A percentile compares a stretch with the other conserved stretches of the same genome.
These are phyloP conservation scores for Mandrillus leucophaeus DNA, from an alignment of 2,113 vertebrate species.

Conservation along the genomic window DNA sequence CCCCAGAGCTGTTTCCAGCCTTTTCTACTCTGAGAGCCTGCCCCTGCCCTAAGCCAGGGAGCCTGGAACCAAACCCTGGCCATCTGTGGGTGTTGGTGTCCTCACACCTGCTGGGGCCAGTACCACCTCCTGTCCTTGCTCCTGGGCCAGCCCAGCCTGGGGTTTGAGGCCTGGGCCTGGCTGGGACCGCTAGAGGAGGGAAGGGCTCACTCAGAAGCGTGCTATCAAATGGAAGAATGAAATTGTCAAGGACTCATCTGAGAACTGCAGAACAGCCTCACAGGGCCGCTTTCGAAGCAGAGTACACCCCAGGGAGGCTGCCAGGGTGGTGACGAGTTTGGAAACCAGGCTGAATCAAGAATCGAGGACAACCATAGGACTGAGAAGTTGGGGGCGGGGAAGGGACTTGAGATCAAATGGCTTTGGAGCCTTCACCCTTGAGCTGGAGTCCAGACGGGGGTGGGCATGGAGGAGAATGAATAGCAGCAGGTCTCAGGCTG, in stretches of 20 bases:
- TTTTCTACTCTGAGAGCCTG: not conserved
- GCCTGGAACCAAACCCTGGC: not conserved
- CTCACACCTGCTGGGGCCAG: accelerated
- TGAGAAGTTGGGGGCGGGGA: not conserved
- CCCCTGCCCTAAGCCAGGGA: not conserved
- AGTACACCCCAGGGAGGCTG: not conserved
- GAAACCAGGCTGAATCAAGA: not conserved
- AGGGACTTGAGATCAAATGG: not conserved
- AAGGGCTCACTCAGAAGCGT: not conserved
- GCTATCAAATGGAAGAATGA: accelerated
- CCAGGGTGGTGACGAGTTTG: not conserved
- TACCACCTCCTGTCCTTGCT: not conserved
- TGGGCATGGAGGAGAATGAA: not conserved
- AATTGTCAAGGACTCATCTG: no score
- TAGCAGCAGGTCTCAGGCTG: accelerated
- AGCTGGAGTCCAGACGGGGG: not conserved
- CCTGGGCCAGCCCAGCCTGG: not conserved
- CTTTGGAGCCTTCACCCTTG: not conserved
- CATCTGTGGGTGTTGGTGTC: not conserved
- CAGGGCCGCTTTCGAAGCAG: not conserved
- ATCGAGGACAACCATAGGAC: accelerated
- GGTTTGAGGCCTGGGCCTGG: not conserved
- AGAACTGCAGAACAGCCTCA: accelerated
- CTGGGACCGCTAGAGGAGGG: not conserved
- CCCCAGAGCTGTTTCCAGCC: not conserved